A percentile compares a stretch with the other conserved stretches of the same genome.
Conservation (phyloP, 1,140 invertebrate species). For the Globodera ellingtonae region DNA sequence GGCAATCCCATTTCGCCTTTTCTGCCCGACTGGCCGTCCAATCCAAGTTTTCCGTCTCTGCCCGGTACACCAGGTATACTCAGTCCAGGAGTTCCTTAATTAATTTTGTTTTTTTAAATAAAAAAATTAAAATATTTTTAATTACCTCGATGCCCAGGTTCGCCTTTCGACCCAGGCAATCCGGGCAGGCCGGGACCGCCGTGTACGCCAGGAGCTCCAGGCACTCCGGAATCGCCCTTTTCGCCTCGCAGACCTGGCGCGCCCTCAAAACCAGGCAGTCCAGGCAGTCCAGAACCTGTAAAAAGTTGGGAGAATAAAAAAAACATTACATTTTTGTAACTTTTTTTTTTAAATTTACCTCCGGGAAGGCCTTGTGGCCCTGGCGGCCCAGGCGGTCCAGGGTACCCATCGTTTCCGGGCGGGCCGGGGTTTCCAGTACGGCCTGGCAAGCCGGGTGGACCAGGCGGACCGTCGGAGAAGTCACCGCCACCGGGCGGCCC, state of each 20-base stretch:
- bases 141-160: conserved; percentile 43
- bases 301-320: neutral
- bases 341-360: conserved; percentile 6
- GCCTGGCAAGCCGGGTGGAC: conserved; percentile 60
- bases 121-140: neutral
- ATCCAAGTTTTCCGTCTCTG: conserved; percentile 61
- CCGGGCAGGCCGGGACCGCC: conserved; percentile 56
- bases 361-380: conserved; percentile 60
- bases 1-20: conserved; percentile 63
- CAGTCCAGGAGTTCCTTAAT: conserved; percentile 58
- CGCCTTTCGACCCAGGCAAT: conserved; percentile 58
- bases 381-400: conserved; percentile 55
- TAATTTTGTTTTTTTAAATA: neutral
- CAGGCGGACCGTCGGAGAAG: conserved; percentile 62
- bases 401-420: conserved; percentile 56
- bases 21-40: conserved; percentile 60
- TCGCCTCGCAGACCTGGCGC: conserved; percentile 58
- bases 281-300: conserved; percentile 43
- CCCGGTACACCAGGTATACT: conserved; percentile 65
- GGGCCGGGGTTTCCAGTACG: conserved; percentile 52
- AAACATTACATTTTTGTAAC: neutral
- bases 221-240: conserved; percentile 55
- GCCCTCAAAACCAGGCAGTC: conserved; percentile 61
- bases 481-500: conserved; percentile 63
- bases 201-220: conserved; percentile 53